Conservation (phyloP, 2,888 invertebrate species). For the Diaperis boleti region DNA sequence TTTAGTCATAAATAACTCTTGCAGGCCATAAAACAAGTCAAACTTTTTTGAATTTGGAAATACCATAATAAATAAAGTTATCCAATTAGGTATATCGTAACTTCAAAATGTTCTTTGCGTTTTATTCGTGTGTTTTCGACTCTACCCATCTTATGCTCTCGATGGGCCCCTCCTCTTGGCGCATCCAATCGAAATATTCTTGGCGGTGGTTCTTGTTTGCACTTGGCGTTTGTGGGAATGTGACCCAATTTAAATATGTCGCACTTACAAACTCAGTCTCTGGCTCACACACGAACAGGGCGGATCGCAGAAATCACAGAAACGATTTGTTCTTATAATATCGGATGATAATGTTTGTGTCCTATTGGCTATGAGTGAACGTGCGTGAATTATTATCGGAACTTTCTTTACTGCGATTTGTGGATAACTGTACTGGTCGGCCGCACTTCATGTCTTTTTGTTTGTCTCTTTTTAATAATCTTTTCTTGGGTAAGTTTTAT, state of each 20-base stretch:
- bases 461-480: conserved; percentile 16
- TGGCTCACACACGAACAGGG: conserved; percentile 41
- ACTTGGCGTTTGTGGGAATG: conserved; percentile 41
- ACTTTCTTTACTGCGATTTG: background rate
- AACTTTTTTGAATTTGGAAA: too few species aligned
- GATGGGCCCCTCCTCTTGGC: background rate
- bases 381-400: background rate
- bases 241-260: conserved; percentile 56
- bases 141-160: conserved; percentile 1
- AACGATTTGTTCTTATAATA: conserved; percentile 2
- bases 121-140: background rate
- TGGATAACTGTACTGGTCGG: background rate
- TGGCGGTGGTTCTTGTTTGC: conserved; percentile 16
- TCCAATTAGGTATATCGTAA: too few species aligned
- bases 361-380: conserved; percentile 16
- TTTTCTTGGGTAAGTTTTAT: conserved; percentile 27
- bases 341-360: conserved; percentile 2
- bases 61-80: too few species aligned
- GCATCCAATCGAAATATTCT: conserved; percentile 15
- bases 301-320: conserved; percentile 11
- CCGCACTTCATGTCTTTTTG: background rate
- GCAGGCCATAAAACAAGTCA: too few species aligned
- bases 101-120: background rate
- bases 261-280: conserved; percentile 45
- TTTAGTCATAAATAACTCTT: too few species aligned